Conservation (phyloP, 2,888 invertebrate genomes). For the Cantharis nigra region DNA sequence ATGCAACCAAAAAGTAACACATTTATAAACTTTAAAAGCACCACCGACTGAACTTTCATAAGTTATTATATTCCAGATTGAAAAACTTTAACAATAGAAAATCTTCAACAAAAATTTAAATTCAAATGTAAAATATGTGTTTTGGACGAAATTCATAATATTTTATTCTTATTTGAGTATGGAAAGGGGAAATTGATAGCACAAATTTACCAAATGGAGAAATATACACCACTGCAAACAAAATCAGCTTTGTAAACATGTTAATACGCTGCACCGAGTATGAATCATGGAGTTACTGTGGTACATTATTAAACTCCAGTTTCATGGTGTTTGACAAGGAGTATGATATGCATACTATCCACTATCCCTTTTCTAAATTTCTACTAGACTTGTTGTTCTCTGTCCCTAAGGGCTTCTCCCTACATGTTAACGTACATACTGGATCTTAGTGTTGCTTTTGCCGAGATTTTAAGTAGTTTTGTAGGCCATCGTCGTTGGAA, state of each 20-base stretch:
- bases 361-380: slow-evolving; percentile 32
- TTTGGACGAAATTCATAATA: slow-evolving; percentile 33
- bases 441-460: slow-evolving; percentile 12
- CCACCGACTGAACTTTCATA: slow-evolving; percentile 10
- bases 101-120: slow-evolving; percentile 28
- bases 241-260: slow-evolving; percentile 46
- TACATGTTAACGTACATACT: slow-evolving; percentile 26
- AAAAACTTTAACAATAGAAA: slow-evolving; percentile 43
- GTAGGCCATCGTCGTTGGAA: slow-evolving; percentile 17
- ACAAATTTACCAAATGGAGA: slow-evolving; percentile 28
- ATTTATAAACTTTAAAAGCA: slow-evolving; percentile 6
- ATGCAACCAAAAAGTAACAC: slow-evolving; percentile 1
- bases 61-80: slow-evolving; percentile 45
- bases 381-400: slow-evolving; percentile 11
- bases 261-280: slow-evolving; percentile 42
- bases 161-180: slow-evolving; percentile 27
- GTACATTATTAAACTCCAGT: slow-evolving; percentile 48
- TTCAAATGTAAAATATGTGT: slow-evolving; percentile 31
- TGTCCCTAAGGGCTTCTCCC: slow-evolving; percentile 29
- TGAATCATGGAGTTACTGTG: slow-evolving; percentile 44
- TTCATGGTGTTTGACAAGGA: slow-evolving; percentile 41
- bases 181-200: slow-evolving; percentile 18
- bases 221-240: slow-evolving; percentile 41
- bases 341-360: slow-evolving; percentile 46
- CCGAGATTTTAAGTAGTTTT: slow-evolving; percentile 21